phyloP scores from a whole-genome alignment of 2,797 vertebrate genomes.

The Okamejei kenojei region DNA sequence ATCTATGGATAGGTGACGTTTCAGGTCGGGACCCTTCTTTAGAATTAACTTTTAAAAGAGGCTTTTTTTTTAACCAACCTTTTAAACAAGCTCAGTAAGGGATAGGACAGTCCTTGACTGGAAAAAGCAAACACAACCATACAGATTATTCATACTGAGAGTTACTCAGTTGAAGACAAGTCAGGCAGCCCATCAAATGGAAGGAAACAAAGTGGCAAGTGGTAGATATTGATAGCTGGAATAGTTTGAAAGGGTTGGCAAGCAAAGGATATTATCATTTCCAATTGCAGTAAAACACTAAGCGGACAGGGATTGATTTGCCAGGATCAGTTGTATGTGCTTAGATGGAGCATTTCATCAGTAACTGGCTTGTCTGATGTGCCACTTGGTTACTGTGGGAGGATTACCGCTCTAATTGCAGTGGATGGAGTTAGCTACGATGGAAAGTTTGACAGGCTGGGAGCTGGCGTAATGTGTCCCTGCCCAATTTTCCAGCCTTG shows the following conservation, averaged over 20 bases:
- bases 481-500: background rate
- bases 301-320: too few relatives aligned
- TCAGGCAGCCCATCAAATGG: background rate
- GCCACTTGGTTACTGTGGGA: background rate
- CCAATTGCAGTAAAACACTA: background rate
- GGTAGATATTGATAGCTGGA: background rate
- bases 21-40: too few relatives aligned
- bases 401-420: background rate
- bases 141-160: background rate
- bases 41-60: too few relatives aligned
- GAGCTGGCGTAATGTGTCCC: background rate
- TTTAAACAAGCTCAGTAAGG: background rate
- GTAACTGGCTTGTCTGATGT: background rate
- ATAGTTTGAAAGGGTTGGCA: background rate
- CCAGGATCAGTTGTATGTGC: background rate
- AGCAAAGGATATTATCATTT: background rate
- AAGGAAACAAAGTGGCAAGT: background rate
- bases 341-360: background rate
- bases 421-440: too few relatives aligned
- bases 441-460: background rate
- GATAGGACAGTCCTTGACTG: background rate
- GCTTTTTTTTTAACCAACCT: background rate
- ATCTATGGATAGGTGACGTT: too few relatives aligned
- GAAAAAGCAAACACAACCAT: background rate
- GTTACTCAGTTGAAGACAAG: background rate